Conservation (phyloP, 2,888 invertebrate genomes). For the Epistrophe grossulariae region DNA sequence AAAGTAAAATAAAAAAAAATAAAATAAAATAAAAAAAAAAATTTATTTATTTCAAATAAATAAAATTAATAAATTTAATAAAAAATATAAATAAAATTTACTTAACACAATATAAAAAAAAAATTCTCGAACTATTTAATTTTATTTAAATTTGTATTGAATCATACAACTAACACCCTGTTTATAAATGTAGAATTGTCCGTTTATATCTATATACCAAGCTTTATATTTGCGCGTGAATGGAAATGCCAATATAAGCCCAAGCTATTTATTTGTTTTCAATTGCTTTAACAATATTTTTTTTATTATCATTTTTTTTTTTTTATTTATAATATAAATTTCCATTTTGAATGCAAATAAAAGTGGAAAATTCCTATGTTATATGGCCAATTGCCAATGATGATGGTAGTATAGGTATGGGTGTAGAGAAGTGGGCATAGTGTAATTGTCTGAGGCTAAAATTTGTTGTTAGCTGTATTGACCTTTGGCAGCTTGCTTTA, state of each 20-base stretch:
- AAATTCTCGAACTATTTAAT: too few relatives aligned
- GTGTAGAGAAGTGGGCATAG: conserved; percentile 18
- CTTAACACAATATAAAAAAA: too few relatives aligned
- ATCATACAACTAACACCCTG: neutral
- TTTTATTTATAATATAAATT: conserved; percentile 22
- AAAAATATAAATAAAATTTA: too few relatives aligned
- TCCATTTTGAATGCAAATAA: conserved; percentile 58
- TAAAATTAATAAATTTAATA: too few relatives aligned
- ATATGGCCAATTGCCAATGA: conserved; percentile 15
- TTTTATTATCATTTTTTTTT: conserved; percentile 17
- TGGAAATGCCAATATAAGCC: conserved; percentile 68
- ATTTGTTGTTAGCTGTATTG: conserved; percentile 70
- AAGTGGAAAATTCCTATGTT: conserved; percentile 38
- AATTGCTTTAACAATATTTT: conserved; percentile 68
- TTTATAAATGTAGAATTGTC: neutral
- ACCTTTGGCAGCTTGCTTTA: conserved; percentile 64
- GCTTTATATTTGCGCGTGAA: conserved; percentile 68
- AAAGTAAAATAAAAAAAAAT: too few relatives aligned
- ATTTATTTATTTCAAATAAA: too few relatives aligned
- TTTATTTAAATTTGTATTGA: neutral
- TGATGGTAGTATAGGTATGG: neutral
- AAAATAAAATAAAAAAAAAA: too few relatives aligned
- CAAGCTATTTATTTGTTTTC: conserved; percentile 75
- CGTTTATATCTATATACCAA: neutral
- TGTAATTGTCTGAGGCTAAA: conserved; percentile 60